Evolutionary conservation across 2,888 invertebrate genomes (phyloP).

Genomic region (Machimus atricapillus): DNA sequence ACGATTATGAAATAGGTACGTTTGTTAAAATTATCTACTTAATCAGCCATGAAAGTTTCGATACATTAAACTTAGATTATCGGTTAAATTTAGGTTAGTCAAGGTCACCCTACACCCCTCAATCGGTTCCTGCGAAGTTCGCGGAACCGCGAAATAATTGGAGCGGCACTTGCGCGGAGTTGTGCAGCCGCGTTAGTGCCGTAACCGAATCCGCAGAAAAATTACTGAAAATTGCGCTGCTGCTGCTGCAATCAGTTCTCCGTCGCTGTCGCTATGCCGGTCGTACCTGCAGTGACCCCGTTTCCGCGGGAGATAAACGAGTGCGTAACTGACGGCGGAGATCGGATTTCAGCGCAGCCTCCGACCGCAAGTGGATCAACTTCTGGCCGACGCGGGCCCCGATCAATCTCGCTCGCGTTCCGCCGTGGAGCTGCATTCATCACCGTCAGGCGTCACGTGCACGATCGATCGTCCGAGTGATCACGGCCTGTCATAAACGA

Average conservation of each 20-base stretch:
- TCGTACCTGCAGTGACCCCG: constrained; percentile 8
- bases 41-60: too few relatives aligned
- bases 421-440: constrained; percentile 4
- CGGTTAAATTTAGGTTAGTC: not conserved
- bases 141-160: not conserved
- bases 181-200: not conserved
- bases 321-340: constrained; percentile 12
- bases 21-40: too few relatives aligned
- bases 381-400: not conserved
- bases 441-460: constrained; percentile 15
- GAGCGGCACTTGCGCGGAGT: not conserved
- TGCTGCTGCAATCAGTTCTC: not conserved
- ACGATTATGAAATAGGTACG: too few relatives aligned
- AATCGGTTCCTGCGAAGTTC: not conserved
- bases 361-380: constrained; percentile 35
- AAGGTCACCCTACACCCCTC: not conserved
- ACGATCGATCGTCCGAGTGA: constrained; percentile 35
- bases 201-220: not conserved
- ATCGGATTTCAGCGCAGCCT: constrained; percentile 21
- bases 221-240: not conserved
- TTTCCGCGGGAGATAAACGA: constrained; percentile 1
- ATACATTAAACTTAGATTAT: too few relatives aligned
- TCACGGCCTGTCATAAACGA: constrained; percentile 37
- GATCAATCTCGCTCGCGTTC: constrained; percentile 21
- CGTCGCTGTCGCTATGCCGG: not conserved